These are phyloP conservation scores for Pao palembangensis DNA, from an alignment of 2,113 vertebrate genomes.

Conservation along the genomic window DNA sequence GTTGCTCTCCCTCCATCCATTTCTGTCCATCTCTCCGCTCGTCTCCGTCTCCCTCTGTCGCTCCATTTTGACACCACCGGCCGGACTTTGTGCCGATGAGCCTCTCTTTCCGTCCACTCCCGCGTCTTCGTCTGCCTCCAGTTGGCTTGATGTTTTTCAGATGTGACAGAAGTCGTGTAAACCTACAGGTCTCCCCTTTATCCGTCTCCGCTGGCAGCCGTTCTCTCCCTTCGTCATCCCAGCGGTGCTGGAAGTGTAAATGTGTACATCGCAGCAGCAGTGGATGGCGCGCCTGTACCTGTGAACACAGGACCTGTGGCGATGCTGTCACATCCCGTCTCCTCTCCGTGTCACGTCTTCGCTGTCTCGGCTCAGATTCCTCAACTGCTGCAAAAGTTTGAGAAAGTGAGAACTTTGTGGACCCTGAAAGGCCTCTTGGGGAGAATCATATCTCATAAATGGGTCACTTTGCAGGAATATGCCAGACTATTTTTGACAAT, in stretches of 20 bases:
- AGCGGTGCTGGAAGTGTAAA: conserved; percentile 14
- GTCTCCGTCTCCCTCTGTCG: conserved; percentile 34
- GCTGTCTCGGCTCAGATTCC: conserved; percentile 9
- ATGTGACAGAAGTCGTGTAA: conserved; percentile 49
- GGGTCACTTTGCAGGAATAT: conserved; percentile 21
- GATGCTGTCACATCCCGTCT: conserved; percentile 42
- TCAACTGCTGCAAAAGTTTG: conserved; percentile 3
- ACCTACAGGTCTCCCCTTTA: conserved; percentile 1
- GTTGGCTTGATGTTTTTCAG: conserved; percentile 9
- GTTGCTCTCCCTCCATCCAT: conserved; percentile 19
- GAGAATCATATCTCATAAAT: conserved; percentile 4
- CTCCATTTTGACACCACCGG: conserved; percentile 38
- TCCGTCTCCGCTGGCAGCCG: conserved; percentile 7
- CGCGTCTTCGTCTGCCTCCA: conserved; percentile 2
- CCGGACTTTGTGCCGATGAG: conserved; percentile 13
- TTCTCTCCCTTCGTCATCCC: conserved; percentile 11
- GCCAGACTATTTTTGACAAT: conserved; percentile 16
- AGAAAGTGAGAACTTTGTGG: conserved; percentile 6
- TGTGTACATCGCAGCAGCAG: conserved; percentile 7
- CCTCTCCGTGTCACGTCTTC: neutral
- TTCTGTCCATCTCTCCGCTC: conserved; percentile 22
- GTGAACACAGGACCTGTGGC: conserved; percentile 48
- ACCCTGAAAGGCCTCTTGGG: conserved; percentile 1
- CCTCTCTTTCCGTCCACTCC: conserved; percentile 21
- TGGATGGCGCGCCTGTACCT: conserved; percentile 41